Base-by-base conservation (phyloP, 2,797 vertebrate species). In the Philypnodon macrostomus region DNA sequence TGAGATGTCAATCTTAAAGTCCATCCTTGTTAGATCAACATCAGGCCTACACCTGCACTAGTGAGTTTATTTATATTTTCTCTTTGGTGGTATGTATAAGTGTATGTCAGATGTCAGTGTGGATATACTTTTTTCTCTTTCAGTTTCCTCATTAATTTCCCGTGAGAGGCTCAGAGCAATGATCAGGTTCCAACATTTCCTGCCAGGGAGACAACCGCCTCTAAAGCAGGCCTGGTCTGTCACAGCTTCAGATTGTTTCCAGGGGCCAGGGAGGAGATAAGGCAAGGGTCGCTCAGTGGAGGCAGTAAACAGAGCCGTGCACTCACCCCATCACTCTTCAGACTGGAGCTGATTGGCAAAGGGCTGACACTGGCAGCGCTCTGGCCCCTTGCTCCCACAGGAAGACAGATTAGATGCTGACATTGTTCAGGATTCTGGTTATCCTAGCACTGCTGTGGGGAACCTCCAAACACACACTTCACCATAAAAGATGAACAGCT, bases 101-200 rank as follows among this genome's bases (percentile, higher is more conserved):
- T 57, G 47, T 60, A 40, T 38, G 64, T 63, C 67, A 47, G 49
- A 76, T 64, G 58, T 67, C 65, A 63, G 29, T 58, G 14, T 60
- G 63, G 61, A 70, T 67, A 49, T 48, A 55, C 74, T 79, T 70
- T 63, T 45, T 36, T 53, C 35, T 42, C 34, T 41, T 61, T 64
- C 36, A 12, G 65, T 74, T 87, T 86, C 80, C 82, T 81, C 73
- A 73, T 85, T 87, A 87, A 87, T 84, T 84, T 88, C 86, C 84
- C 69, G 11, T 70, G 84, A 85, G 87, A 85, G 75, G 73, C 70
- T 62, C 27, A 63, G 75, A 85, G 77, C 83, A 75, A 79, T 80
- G 87, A 88, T 88, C 81, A 76, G 77, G 85, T 90, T 90, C 87
- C 87, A 87, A 85, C 79, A 69, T 86, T 90, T 90, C 87, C 87